Conservation (phyloP, 2,888 invertebrate genomes). For the Gymnoscelis rufifasciata region DNA sequence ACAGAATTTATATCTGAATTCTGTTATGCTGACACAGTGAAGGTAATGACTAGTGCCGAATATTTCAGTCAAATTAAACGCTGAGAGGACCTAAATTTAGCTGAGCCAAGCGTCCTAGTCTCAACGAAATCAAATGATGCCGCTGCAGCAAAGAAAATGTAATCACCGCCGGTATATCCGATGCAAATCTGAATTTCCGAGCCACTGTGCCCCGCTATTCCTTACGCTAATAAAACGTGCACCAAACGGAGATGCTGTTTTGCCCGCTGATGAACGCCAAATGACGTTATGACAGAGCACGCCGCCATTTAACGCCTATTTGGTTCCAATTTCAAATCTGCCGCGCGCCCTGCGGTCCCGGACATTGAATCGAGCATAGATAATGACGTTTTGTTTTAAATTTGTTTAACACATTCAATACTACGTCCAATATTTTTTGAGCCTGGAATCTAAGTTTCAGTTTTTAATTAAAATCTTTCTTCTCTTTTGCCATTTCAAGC, state of each 20-base stretch:
- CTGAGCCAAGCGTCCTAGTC: slow-evolving; percentile 48
- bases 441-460: neutral
- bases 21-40: slow-evolving; percentile 1
- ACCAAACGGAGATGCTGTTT: slow-evolving; percentile 76
- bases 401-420: slow-evolving; percentile 28
- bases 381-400: slow-evolving; percentile 69
- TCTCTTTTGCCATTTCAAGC: slow-evolving; percentile 33
- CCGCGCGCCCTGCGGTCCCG: slow-evolving; percentile 73
- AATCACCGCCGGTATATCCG: slow-evolving; percentile 71
- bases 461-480: slow-evolving; percentile 25
- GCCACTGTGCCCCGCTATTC: slow-evolving; percentile 74
- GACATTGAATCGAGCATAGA: slow-evolving; percentile 67
- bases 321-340: slow-evolving; percentile 81
- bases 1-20: neutral
- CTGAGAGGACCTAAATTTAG: slow-evolving; percentile 55
- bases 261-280: slow-evolving; percentile 77
- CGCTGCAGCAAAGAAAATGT: slow-evolving; percentile 75
- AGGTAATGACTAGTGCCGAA: slow-evolving; percentile 28
- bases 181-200: slow-evolving; percentile 76
- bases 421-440: neutral
- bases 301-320: slow-evolving; percentile 84
- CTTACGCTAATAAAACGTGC: slow-evolving; percentile 79
- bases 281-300: slow-evolving; percentile 77
- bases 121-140: slow-evolving; percentile 70
- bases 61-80: slow-evolving; percentile 38